Base-by-base conservation (phyloP, 2,797 vertebrate species). In the Chelonia mydas region DNA sequence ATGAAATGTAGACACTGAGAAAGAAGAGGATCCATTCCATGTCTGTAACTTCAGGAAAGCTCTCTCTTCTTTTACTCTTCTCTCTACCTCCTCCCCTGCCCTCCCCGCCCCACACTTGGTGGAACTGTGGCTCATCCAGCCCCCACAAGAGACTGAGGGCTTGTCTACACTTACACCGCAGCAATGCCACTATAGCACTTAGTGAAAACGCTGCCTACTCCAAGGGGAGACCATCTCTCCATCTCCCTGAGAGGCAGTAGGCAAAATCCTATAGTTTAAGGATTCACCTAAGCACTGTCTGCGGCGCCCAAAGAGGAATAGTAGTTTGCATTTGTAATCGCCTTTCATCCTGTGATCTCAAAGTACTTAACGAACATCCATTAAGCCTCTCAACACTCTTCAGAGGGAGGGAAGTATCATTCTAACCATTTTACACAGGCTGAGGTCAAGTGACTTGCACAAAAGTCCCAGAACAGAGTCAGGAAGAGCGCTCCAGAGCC, bases 261-360 rank as follows among this genome's bases (percentile, higher is more conserved):
- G n/a, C 59, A 83, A 90, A 88, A 92, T 50, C 68, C 86, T 41
- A 89, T 74, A 5, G 37, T 74, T 89, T 85, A 4, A 45, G 89
- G 90, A 68, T 77, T 94, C 11, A 12, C 59, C 77, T 91, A 31
- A 90, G 91, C 59, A 1, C n/a, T 83, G 81, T 92, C 82, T 92
- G 74, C 80, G 3, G 0, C 11, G 68, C 61, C 2, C 83, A 84
- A 93, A 90, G 92, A n/a, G 27, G 0, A 5, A 85, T 81, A 54
- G 92, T 86, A 51, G 37, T 65, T 68, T 79, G 91, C 88, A 90
- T 87, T 81, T 86, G 37, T 86, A 78, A 86, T 86, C 85, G 81
- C 74, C 82, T 90, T 68, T 87, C 51, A 84, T 41, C 55, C 50
- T 93, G 94, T 87, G 50, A 83, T 92, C 82, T 89, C 33, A 7